These are phyloP conservation scores for Myxocyprinus asiaticus DNA, from an alignment of 2,113 vertebrate genomes.

Conservation along the genomic window DNA sequence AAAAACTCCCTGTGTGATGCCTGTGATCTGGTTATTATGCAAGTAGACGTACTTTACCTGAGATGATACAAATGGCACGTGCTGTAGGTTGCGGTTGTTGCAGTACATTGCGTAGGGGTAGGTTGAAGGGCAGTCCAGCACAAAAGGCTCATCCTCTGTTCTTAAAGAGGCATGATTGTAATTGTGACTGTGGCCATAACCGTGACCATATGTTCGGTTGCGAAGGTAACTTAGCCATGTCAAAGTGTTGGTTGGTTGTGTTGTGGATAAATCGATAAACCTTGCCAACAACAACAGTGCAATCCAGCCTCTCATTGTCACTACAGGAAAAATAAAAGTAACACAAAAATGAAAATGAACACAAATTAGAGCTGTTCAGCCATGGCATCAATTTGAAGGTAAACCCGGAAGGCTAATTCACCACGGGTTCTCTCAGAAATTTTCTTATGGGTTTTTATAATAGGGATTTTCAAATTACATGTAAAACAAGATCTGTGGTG, in stretches of 20 bases:
- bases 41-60: conserved; percentile 94
- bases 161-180: conserved; percentile 13
- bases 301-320: conserved; percentile 39
- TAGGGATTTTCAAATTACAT: no score
- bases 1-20: conserved; percentile 86
- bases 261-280: conserved; percentile 20
- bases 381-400: no score
- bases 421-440: no score
- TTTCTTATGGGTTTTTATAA: no score
- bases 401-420: no score
- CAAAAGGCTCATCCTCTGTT: conserved; percentile 43
- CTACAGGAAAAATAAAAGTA: neutral
- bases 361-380: no score
- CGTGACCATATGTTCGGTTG: conserved; percentile 37
- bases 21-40: conserved; percentile 87
- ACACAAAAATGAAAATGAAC: no score
- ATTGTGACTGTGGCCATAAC: conserved; percentile 29
- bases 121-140: conserved; percentile 77
- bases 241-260: conserved; percentile 29
- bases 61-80: conserved; percentile 84
- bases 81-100: conserved; percentile 86
- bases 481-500: no score
- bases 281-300: conserved; percentile 26
- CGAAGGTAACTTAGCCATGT: conserved; percentile 55
- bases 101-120: conserved; percentile 94